Evolutionary conservation across 2,797 vertebrate species (phyloP).

Genomic region (Picus viridis): DNA sequence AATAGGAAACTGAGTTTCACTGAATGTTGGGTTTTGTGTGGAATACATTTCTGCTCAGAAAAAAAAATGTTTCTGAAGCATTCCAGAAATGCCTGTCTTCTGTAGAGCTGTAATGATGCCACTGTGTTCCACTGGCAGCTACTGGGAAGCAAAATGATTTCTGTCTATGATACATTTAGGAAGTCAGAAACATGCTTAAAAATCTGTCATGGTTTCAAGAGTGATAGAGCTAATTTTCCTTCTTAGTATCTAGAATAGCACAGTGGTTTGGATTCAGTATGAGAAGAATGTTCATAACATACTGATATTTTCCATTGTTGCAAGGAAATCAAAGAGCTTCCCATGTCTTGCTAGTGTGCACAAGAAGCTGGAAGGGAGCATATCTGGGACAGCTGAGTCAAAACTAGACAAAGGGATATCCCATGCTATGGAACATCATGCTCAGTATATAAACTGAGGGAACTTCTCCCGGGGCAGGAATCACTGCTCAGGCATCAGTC

Average conservation of each 20-base stretch:
- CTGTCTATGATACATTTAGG: neutral
- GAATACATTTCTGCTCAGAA: neutral
- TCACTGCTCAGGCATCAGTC: neutral
- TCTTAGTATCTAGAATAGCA: too few relatives aligned
- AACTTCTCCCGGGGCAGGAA: too few relatives aligned
- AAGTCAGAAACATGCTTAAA: neutral
- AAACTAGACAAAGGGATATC: neutral
- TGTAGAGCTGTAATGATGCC: neutral
- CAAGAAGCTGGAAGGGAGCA: neutral
- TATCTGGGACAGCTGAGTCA: neutral
- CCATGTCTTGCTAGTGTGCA: neutral
- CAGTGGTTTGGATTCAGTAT: neutral
- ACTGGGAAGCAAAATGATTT: neutral
- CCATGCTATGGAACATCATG: neutral
- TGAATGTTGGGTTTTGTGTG: neutral
- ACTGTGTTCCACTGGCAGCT: neutral
- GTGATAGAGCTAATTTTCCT: neutral
- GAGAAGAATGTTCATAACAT: neutral
- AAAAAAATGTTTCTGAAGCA: constrained; percentile 10
- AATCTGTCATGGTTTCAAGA: neutral
- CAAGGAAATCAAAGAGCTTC: neutral
- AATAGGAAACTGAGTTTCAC: constrained; percentile 14
- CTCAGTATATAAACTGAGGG: neutral
- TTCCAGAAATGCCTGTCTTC: neutral
- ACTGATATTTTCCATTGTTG: neutral